A percentile compares a stretch with the other conserved stretches of the same genome.
These are phyloP conservation scores for Drosophila melanica DNA, from an alignment of 1,140 invertebrate species.

Conservation along the genomic window DNA sequence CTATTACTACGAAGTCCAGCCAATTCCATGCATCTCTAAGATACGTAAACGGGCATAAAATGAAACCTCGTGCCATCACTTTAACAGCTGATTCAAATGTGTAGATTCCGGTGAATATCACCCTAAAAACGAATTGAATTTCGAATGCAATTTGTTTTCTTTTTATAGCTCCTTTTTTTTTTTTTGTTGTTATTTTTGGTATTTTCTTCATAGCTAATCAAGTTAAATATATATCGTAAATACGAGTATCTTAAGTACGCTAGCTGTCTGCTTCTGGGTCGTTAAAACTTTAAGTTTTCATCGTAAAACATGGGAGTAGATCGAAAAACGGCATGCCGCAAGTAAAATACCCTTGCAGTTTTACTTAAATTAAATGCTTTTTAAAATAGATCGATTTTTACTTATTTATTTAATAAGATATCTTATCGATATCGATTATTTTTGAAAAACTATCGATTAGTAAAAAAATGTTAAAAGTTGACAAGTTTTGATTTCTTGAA, in stretches of 20 bases:
- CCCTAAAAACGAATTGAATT: conserved; percentile 88
- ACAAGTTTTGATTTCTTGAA: not conserved
- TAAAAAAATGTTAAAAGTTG: not conserved
- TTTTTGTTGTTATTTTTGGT: not conserved
- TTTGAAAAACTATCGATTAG: not conserved
- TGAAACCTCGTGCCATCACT: conserved; percentile 99
- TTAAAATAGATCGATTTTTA: too few relatives aligned
- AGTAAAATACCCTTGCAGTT: conserved; percentile 3
- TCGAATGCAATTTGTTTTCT: conserved; percentile 78
- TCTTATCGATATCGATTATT: not conserved
- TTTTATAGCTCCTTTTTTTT: conserved; percentile 27
- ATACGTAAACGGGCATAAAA: conserved; percentile 99
- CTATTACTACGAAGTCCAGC: conserved; percentile 99
- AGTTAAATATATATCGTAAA: conserved; percentile 3
- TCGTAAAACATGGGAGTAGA: not conserved
- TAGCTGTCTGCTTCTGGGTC: conserved; percentile 40
- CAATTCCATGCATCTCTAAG: conserved; percentile 99
- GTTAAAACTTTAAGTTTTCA: not conserved
- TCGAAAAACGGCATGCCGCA: conserved; percentile 5
- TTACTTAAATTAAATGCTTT: too few relatives aligned
- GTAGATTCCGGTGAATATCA: conserved; percentile 99
- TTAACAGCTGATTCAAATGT: conserved; percentile 99
- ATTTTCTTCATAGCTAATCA: conserved; percentile 19
- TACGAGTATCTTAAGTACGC: conserved; percentile 13
- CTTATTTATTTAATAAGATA: too few relatives aligned